phyloP scores from a whole-genome alignment of 2,797 vertebrate species.

The Hafferia zeledoni region DNA sequence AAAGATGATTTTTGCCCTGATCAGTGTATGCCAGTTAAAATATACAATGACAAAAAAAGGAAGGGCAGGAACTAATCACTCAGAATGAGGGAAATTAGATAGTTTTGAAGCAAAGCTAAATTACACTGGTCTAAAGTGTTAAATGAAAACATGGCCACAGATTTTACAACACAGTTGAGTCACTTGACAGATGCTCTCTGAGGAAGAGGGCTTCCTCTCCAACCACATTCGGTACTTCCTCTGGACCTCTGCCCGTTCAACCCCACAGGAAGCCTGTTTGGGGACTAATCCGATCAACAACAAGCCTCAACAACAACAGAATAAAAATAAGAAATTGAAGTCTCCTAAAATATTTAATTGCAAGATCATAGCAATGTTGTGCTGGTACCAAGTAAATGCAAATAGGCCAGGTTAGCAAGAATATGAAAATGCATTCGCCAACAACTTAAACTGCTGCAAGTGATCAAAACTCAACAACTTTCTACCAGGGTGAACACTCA shows the following conservation, averaged over 20 bases:
- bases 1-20: background rate
- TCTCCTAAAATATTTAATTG: background rate
- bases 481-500: background rate
- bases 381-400: background rate
- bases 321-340: background rate
- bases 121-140: background rate
- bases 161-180: background rate
- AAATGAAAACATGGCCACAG: background rate
- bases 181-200: fast-evolving
- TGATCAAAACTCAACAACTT: background rate
- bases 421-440: background rate
- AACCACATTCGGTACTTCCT: background rate
- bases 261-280: background rate
- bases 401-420: background rate
- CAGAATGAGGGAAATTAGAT: background rate
- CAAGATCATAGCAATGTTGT: background rate
- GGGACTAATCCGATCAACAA: background rate
- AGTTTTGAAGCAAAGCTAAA: background rate
- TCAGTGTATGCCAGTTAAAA: background rate
- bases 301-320: background rate
- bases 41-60: background rate
- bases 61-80: background rate
- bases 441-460: background rate
- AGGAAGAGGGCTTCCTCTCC: background rate
- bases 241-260: background rate